These are phyloP conservation scores for Crotalus tigris DNA, from an alignment of 2,113 vertebrate genomes.

Conservation along the genomic window DNA sequence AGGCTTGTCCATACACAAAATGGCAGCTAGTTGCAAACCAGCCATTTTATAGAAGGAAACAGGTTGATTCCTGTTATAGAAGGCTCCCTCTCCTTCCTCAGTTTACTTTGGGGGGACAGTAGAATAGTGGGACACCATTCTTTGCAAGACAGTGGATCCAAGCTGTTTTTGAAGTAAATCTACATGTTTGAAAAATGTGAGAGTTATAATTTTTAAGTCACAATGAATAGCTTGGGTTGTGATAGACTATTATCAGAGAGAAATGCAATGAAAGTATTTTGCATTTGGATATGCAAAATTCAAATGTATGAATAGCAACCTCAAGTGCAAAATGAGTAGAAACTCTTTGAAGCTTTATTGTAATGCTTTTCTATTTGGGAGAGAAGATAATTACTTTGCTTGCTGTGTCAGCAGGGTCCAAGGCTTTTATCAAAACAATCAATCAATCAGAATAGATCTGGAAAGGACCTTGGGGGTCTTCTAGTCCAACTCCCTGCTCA, in stretches of 20 bases:
- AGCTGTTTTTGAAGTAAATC: neutral
- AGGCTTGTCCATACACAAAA: neutral
- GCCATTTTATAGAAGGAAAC: neutral
- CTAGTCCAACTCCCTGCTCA: neutral
- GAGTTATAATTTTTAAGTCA: neutral
- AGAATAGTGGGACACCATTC: neutral
- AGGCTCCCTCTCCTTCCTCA: neutral
- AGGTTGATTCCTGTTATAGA: neutral
- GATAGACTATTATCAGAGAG: neutral
- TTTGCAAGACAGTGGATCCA: neutral
- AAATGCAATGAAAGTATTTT: neutral
- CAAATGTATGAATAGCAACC: neutral
- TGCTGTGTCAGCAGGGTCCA: neutral
- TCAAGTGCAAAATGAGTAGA: neutral
- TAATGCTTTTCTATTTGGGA: neutral
- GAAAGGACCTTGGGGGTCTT: neutral
- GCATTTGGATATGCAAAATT: neutral
- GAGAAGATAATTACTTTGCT: neutral
- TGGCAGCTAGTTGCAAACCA: neutral
- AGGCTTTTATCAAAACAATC: neutral
- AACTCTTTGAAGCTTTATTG: neutral
- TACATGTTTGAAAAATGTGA: neutral
- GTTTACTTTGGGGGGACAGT: neutral
- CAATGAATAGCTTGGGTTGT: neutral
- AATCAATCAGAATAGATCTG: neutral